Evolutionary conservation across 2,888 invertebrate genomes (phyloP), one percentile per base, ranked within the genome.

Genomic region (Lutraria lutraria): DNA sequence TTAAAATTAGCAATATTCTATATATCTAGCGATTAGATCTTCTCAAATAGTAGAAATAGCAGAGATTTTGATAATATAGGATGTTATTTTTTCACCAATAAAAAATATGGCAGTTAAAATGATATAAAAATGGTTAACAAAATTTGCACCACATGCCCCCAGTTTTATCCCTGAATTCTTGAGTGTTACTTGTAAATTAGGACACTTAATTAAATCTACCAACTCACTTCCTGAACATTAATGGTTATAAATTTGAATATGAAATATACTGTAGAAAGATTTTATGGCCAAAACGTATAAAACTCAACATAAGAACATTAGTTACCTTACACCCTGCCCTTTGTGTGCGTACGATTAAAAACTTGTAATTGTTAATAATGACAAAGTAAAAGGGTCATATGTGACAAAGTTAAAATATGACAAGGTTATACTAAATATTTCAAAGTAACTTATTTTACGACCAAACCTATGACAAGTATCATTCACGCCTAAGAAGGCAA

Each of bases 201-300:
- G 63, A 25, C 63, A 68, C 63, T 68, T 68, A 68, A 68, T 12
- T 43, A 68, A 68, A 68, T 3, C 63, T 13, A 68, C 63, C n/a
- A 25, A 25, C 16, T 15, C 31, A 31, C 31, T 76, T 76, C 76
- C 76, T 76, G 76, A 34, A 76, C 76, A 76, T 76, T 76, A 25
- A 76, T 76, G 76, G 76, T 76, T n/a, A 76, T 34, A 16, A 76
- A 76, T 76, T 31, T 76, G 76, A 76, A 76, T 76, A 76, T 76
- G 76, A 76, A 76, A 76, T 76, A 25, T 68, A 68, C 10, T 25
- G 63, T 25, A 68, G 63, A 68, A 68, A 68, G 63, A 25, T 68
- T 68, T 68, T 68, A 68, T 68, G 63, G 25, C 25, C 25, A 68
- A 68, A 68, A 68, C 63, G n/a, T 68, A 68, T 68, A 68, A 25